A percentile compares a stretch with the other conserved stretches of the same genome.
Conservation (phyloP, 2,797 vertebrate genomes). For the Eospalax fontanierii region DNA sequence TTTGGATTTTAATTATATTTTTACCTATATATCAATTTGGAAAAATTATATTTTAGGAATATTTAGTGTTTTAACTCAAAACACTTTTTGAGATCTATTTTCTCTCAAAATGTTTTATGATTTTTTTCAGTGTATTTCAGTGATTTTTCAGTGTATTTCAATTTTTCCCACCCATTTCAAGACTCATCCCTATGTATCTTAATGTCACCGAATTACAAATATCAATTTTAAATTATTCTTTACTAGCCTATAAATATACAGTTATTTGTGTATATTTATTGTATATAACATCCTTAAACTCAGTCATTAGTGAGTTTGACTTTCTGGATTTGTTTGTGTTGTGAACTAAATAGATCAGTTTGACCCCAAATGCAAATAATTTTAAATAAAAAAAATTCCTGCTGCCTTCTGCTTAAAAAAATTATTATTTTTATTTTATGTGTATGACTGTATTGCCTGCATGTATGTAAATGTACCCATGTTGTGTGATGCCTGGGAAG, state of each 20-base stretch:
- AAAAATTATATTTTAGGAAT: neutral
- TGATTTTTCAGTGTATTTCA: neutral
- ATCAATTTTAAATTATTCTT: neutral
- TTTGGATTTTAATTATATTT: constrained; percentile 25
- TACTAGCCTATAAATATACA: neutral
- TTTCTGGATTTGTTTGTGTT: constrained; percentile 43
- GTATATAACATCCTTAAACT: neutral
- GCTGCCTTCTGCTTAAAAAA: too few species aligned
- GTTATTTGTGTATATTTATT: constrained; percentile 23
- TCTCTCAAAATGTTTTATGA: neutral
- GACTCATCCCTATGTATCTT: neutral
- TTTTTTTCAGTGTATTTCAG: neutral
- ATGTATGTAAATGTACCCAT: too few species aligned
- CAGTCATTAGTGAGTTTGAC: neutral
- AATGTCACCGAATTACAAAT: neutral
- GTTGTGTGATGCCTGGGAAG: too few species aligned
- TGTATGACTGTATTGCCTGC: too few species aligned
- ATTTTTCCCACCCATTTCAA: neutral
- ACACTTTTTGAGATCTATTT: neutral
- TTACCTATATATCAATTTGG: constrained; percentile 1
- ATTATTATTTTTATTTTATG: too few species aligned
- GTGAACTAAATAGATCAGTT: neutral
- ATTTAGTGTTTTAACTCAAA: neutral
- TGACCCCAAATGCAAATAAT: neutral
- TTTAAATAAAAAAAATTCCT: neutral